Conservation (phyloP, 2,113 vertebrate genomes). For the Pardalotus punctatus region DNA sequence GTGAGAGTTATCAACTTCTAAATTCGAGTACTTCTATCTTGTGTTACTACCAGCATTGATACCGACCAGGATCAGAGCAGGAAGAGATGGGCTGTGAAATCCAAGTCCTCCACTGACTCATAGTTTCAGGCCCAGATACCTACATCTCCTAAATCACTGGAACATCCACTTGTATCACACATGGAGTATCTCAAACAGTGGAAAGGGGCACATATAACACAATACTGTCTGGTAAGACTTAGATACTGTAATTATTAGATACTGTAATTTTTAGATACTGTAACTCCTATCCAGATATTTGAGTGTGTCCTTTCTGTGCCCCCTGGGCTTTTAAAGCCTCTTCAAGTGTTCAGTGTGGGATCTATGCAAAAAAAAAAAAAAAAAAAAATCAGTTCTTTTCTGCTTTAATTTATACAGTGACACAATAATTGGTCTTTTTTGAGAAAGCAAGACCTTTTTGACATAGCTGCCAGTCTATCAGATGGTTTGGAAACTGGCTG, state of each 20-base stretch:
- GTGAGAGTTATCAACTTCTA: not conserved
- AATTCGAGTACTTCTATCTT: not conserved
- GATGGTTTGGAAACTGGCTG: not conserved
- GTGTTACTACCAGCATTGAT: not conserved
- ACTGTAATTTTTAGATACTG: not conserved
- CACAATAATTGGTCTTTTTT: not conserved
- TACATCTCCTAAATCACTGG: not conserved
- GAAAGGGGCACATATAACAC: not conserved
- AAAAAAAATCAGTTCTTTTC: not conserved
- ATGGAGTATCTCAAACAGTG: not conserved
- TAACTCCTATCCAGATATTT: not conserved
- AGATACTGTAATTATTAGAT: not conserved
- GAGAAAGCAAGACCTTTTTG: not conserved
- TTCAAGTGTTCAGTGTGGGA: not conserved
- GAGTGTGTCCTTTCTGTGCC: not conserved
- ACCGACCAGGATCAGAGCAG: not conserved
- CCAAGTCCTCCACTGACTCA: not conserved
- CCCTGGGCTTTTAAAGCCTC: not conserved
- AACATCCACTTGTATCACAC: not conserved
- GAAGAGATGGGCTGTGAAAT: not conserved
- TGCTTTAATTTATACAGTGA: not conserved
- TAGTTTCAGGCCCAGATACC: not conserved
- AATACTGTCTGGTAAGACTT: not conserved
- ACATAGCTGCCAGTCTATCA: not conserved
- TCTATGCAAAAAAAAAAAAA: not conserved